Evolutionary conservation across 2,888 invertebrate genomes (phyloP).

Genomic region (Agrotis segetum): DNA sequence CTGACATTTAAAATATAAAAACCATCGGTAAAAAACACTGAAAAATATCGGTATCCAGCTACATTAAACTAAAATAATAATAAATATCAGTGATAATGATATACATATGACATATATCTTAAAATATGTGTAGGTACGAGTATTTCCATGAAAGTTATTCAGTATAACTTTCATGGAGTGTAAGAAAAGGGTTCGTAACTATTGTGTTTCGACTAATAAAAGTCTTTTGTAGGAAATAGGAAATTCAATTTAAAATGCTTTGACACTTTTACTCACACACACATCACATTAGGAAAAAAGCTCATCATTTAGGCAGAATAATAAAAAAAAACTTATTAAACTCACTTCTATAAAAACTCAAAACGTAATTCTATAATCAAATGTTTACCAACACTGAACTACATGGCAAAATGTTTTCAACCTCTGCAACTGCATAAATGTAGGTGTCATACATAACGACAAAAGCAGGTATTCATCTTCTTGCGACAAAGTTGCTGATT

Average conservation of each 20-base stretch:
- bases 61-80: too few relatives aligned
- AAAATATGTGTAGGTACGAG: too few relatives aligned
- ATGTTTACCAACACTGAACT: slow-evolving; percentile 1
- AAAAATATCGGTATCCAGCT: slow-evolving; percentile 1
- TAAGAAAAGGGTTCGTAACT: slow-evolving; percentile 14
- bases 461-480: slow-evolving; percentile 25
- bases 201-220: not conserved
- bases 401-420: not conserved
- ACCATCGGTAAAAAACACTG: not conserved
- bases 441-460: slow-evolving; percentile 47
- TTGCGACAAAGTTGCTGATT: slow-evolving; percentile 51
- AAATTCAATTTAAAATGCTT: too few relatives aligned
- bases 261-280: too few relatives aligned
- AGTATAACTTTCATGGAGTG: too few relatives aligned
- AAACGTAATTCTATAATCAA: not conserved
- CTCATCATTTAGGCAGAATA: too few relatives aligned
- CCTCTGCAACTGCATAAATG: slow-evolving; percentile 33
- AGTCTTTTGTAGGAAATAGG: not conserved
- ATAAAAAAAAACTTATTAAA: too few relatives aligned
- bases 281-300: too few relatives aligned
- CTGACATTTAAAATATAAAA: not conserved
- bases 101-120: too few relatives aligned
- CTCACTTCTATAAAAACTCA: not conserved
- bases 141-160: slow-evolving; percentile 23
- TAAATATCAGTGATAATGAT: too few relatives aligned